Conservation (phyloP, 2,113 vertebrate genomes). For the Aptenodytes forsteri region DNA sequence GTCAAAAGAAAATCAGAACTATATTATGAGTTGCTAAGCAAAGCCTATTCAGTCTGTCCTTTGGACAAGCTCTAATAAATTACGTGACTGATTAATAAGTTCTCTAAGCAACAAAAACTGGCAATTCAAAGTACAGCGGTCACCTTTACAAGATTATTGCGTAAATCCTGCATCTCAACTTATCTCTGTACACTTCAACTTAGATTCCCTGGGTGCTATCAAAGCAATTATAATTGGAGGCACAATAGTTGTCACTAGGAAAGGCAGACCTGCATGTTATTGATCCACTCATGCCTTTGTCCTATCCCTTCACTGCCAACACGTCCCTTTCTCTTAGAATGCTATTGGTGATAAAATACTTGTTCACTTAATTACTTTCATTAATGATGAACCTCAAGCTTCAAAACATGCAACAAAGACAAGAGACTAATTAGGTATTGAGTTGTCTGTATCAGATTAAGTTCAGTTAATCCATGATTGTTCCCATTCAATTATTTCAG, state of each 20-base stretch:
- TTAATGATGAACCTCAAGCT: conserved; percentile 18
- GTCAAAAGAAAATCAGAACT: not conserved
- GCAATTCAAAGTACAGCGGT: not conserved
- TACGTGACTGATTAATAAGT: not conserved
- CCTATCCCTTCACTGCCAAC: not conserved
- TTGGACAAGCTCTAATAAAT: not conserved
- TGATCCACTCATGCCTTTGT: not conserved
- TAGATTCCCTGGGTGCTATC: not conserved
- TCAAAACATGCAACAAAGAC: not conserved
- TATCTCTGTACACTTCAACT: not conserved
- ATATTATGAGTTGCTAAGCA: not conserved
- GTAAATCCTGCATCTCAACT: not conserved
- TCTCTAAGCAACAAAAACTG: not conserved
- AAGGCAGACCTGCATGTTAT: conserved; percentile 16
- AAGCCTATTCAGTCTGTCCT: not conserved
- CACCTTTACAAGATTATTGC: not conserved
- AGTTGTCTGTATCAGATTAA: conserved; percentile 11
- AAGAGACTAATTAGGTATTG: conserved; percentile 25
- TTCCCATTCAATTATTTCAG: not conserved
- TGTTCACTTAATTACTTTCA: conserved; percentile 53
- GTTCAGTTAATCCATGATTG: not conserved
- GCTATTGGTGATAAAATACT: not conserved
- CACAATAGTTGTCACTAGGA: not conserved
- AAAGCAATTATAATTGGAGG: conserved; percentile 8
- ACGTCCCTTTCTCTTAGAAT: not conserved